Evolutionary conservation across 1,140 invertebrate species (phyloP).

Genomic region (Penaeus indicus): DNA sequence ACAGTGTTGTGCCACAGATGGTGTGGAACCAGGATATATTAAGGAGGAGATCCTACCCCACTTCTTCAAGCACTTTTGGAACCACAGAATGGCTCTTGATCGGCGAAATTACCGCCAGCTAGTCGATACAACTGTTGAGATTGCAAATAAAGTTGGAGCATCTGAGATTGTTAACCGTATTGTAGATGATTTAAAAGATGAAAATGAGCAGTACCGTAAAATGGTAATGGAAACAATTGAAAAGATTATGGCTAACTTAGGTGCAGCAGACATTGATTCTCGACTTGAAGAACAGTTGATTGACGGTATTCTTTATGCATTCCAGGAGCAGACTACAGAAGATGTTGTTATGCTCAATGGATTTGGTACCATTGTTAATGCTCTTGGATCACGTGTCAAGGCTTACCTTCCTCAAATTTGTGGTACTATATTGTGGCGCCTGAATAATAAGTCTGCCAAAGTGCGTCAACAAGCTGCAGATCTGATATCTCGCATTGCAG

Average conservation of each 20-base stretch:
- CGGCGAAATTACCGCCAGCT: slow-evolving; percentile 94
- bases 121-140: slow-evolving; percentile 99
- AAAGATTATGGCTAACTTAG: slow-evolving; percentile 97
- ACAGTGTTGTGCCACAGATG: slow-evolving; percentile 99
- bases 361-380: slow-evolving; percentile 98
- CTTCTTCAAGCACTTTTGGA: slow-evolving; percentile 99
- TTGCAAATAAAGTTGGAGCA: slow-evolving; percentile 98
- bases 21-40: slow-evolving; percentile 99
- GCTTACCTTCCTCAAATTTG: slow-evolving; percentile 99
- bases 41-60: slow-evolving; percentile 99
- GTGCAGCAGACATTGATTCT: slow-evolving; percentile 97
- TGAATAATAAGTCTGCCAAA: slow-evolving; percentile 99
- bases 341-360: slow-evolving; percentile 99
- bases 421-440: slow-evolving; percentile 98
- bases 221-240: slow-evolving; percentile 99
- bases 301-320: slow-evolving; percentile 99
- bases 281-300: slow-evolving; percentile 98
- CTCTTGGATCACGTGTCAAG: slow-evolving; percentile 96
- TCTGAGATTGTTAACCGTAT: slow-evolving; percentile 95
- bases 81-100: slow-evolving; percentile 99
- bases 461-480: slow-evolving; percentile 99
- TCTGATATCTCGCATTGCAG: slow-evolving; percentile 97
- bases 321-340: slow-evolving; percentile 99
- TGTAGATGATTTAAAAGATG: slow-evolving; percentile 99
- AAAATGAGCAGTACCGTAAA: slow-evolving; percentile 99